phyloP scores from a whole-genome alignment of 1,140 invertebrate species.

The Nylanderia fulva region DNA sequence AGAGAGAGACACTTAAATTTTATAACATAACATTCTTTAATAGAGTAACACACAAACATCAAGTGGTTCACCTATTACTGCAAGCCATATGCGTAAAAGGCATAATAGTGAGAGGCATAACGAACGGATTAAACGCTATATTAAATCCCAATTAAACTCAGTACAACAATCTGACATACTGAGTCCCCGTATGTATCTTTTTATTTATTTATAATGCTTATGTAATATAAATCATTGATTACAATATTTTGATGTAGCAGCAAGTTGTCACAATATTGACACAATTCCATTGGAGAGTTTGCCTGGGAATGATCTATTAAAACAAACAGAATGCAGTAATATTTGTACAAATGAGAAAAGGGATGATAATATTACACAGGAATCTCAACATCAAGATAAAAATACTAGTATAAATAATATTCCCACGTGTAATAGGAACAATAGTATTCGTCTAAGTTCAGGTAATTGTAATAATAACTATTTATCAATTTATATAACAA shows the following conservation, averaged over 20 bases:
- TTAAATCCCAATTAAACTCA: constrained; percentile 67
- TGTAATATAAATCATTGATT: constrained; percentile 11
- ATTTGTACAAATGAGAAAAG: neutral
- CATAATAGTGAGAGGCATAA: too few relatives aligned
- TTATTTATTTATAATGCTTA: neutral
- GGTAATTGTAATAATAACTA: constrained; percentile 12
- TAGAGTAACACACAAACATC: constrained; percentile 75
- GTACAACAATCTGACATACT: constrained; percentile 59
- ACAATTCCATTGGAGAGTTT: constrained; percentile 82
- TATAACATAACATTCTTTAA: neutral
- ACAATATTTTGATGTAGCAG: constrained; percentile 19
- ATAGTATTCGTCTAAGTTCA: constrained; percentile 3
- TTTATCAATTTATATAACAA: too few relatives aligned
- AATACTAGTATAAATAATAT: constrained; percentile 16
- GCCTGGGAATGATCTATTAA: constrained; percentile 75
- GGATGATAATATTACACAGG: neutral
- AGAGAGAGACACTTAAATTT: constrained; percentile 1
- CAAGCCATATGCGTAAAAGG: constrained; percentile 80
- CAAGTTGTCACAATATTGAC: constrained; percentile 74
- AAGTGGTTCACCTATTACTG: constrained; percentile 78
- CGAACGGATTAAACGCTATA: constrained; percentile 75
- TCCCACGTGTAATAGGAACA: neutral
- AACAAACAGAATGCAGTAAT: neutral
- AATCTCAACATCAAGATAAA: constrained; percentile 16
- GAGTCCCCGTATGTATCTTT: constrained; percentile 30